These are phyloP conservation scores for Octodonta nipae DNA, from an alignment of 2,888 invertebrate species.

Conservation along the genomic window DNA sequence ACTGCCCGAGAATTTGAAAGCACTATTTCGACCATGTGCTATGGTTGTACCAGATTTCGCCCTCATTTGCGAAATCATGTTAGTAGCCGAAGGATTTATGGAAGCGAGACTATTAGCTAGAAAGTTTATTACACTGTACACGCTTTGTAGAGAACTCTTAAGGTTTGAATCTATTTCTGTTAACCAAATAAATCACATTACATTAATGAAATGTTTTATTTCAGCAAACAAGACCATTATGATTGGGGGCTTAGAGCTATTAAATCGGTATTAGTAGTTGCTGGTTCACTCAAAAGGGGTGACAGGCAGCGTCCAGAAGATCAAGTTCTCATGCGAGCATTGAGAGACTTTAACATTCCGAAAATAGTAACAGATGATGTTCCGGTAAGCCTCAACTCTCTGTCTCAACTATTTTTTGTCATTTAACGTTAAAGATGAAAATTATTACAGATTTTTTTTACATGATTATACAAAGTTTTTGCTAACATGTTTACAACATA, in stretches of 20 bases:
- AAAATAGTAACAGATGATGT: constrained; percentile 88
- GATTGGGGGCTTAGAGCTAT: constrained; percentile 94
- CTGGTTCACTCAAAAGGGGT: constrained; percentile 74
- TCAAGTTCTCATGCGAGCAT: constrained; percentile 84
- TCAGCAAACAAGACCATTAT: constrained; percentile 78
- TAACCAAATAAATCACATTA: too few species aligned
- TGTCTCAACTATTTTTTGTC: background rate
- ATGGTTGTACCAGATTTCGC: constrained; percentile 97
- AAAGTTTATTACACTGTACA: constrained; percentile 88
- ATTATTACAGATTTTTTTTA: background rate
- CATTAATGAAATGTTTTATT: too few species aligned
- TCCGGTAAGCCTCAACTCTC: too few species aligned
- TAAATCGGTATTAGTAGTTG: constrained; percentile 88
- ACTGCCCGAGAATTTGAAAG: constrained; percentile 68
- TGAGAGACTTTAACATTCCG: constrained; percentile 87
- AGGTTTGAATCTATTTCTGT: too few species aligned
- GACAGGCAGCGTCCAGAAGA: constrained; percentile 72
- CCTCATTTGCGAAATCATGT: constrained; percentile 91
- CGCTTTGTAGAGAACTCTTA: constrained; percentile 74
- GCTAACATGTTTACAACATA: too few species aligned
- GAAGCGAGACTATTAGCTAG: constrained; percentile 80
- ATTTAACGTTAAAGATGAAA: background rate
- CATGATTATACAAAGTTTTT: too few species aligned
- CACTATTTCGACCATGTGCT: constrained; percentile 74
- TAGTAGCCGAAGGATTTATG: constrained; percentile 74